A percentile compares a stretch with the other conserved stretches of the same genome.
phyloP scores from a whole-genome alignment of 2,113 vertebrate species.

The Sturnira hondurensis region DNA sequence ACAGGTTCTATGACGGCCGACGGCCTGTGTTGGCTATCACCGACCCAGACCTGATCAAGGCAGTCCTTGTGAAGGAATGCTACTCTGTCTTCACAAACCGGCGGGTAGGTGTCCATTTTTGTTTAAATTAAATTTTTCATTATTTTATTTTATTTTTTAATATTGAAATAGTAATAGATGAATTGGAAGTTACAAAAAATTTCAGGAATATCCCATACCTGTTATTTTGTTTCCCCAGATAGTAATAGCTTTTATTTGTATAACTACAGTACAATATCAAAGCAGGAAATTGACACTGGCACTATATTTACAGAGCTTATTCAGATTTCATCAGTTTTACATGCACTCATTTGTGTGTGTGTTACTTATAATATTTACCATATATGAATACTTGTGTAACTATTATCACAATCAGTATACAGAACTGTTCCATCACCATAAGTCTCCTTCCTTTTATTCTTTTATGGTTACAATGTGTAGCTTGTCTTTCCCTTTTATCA shows the following conservation, averaged over 20 bases:
- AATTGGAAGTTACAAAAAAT: neutral
- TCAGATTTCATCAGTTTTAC: neutral
- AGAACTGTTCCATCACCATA: neutral
- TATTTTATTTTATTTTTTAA: neutral
- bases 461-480: neutral
- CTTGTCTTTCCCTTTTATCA: neutral
- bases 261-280: too few species aligned
- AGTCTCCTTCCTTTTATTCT: neutral
- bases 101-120: conserved; percentile 79
- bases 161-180: neutral
- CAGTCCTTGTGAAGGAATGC: conserved; percentile 89
- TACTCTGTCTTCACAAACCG: conserved; percentile 89
- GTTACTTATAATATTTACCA: neutral
- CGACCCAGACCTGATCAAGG: conserved; percentile 87
- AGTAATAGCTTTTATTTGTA: neutral
- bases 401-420: neutral
- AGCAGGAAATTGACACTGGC: neutral
- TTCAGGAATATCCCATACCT: neutral
- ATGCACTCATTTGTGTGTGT: neutral
- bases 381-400: neutral
- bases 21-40: conserved; percentile 74
- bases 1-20: conserved; percentile 85
- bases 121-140: neutral
- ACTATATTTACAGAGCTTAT: neutral
- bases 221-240: neutral